Percentiles rank a stretch among this genome's conserved stretches.
Evolutionary conservation across 2,888 invertebrate species (phyloP).

Genomic region (Serrognathus titanus): DNA sequence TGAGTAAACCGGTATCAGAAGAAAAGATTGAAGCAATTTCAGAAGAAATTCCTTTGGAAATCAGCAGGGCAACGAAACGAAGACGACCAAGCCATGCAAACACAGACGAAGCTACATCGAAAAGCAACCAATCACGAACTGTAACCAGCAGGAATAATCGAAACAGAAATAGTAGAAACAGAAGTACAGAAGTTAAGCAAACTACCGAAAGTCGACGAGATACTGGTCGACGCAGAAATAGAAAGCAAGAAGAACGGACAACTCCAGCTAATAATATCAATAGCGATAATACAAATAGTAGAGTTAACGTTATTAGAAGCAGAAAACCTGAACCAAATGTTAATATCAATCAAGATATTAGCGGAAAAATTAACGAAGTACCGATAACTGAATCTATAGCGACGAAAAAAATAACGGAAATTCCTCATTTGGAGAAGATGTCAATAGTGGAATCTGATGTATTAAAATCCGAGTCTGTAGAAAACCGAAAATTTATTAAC

Average conservation of each 20-base stretch:
- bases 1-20: neutral
- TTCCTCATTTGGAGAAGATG: too few relatives aligned
- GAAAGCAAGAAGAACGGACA: too few relatives aligned
- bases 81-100: slow-evolving; percentile 4
- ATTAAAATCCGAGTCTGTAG: too few relatives aligned
- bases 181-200: neutral
- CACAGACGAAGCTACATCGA: slow-evolving; percentile 1
- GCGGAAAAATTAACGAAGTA: neutral
- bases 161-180: too few relatives aligned
- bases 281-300: too few relatives aligned
- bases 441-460: too few relatives aligned
- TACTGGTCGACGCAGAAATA: neutral
- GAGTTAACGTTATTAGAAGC: neutral
- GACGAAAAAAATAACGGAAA: too few relatives aligned
- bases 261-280: too few relatives aligned
- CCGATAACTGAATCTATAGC: too few relatives aligned
- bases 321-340: neutral
- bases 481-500: too few relatives aligned
- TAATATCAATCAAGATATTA: neutral
- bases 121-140: neutral
- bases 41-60: slow-evolving; percentile 6
- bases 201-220: neutral
- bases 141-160: too few relatives aligned
- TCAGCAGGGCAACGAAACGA: neutral
- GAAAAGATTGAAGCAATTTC: neutral